Percentiles rank a stretch among this genome's conserved stretches.
These are phyloP conservation scores for Oryzias celebensis DNA, from an alignment of 2,113 vertebrate genomes.

Conservation along the genomic window DNA sequence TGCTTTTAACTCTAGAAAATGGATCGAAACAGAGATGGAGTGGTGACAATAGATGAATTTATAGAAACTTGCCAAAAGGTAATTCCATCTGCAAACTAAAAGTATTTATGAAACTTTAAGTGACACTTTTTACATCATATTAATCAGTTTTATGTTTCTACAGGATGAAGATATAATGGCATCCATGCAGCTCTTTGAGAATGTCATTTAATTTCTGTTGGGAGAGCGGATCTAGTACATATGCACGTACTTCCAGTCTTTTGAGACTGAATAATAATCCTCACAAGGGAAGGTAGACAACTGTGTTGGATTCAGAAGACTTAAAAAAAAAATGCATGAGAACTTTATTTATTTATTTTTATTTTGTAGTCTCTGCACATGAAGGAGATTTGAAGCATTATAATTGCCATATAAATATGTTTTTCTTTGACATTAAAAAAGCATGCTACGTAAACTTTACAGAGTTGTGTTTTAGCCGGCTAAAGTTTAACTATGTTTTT, in stretches of 20 bases:
- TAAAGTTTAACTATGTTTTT: too few relatives aligned
- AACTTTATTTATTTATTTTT: not conserved
- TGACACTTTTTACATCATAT: not conserved
- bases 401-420: conserved; percentile 28
- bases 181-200: conserved; percentile 97
- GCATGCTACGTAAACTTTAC: conserved; percentile 41
- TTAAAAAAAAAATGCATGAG: conserved; percentile 44
- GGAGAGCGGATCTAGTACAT: not conserved
- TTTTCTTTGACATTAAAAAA: conserved; percentile 27
- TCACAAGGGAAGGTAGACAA: conserved; percentile 19
- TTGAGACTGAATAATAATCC: conserved; percentile 10
- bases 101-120: conserved; percentile 2
- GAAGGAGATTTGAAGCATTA: not conserved
- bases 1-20: conserved; percentile 75
- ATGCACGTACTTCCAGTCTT: conserved; percentile 24
- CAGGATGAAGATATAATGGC: conserved; percentile 96
- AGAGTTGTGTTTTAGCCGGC: conserved; percentile 4
- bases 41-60: conserved; percentile 95
- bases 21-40: conserved; percentile 84
- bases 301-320: conserved; percentile 20
- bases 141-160: conserved; percentile 54
- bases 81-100: conserved; percentile 1
- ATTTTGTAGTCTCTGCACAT: conserved; percentile 22
- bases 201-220: conserved; percentile 80
- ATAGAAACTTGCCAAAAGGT: conserved; percentile 96